A percentile compares a stretch with the other conserved stretches of the same genome.
These are phyloP conservation scores for Perccottus glenii DNA, from an alignment of 2,113 vertebrate species.

Conservation along the genomic window DNA sequence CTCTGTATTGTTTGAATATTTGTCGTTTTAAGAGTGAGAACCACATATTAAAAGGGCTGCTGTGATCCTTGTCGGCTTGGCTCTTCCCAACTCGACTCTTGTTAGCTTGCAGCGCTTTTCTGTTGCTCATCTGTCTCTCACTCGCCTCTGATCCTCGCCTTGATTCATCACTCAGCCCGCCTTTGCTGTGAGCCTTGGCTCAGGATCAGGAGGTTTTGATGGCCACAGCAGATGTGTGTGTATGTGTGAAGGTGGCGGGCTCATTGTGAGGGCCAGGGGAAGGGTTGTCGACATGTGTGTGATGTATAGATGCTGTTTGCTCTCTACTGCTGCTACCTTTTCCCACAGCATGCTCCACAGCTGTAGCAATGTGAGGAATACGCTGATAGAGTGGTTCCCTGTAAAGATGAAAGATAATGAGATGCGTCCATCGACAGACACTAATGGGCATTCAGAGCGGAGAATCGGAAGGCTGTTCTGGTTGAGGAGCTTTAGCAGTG, in stretches of 20 bases:
- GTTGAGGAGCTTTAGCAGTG: constrained; percentile 33
- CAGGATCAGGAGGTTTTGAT: constrained; percentile 50
- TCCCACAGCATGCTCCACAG: constrained; percentile 23
- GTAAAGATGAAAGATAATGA: constrained; percentile 69
- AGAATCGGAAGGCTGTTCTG: constrained; percentile 57
- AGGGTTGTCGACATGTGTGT: constrained; percentile 27
- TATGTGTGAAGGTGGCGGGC: constrained; percentile 24
- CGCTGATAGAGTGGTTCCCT: constrained; percentile 50
- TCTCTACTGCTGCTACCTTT: constrained; percentile 8
- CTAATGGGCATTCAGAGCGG: constrained; percentile 56
- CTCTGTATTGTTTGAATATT: not conserved
- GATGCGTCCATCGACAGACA: constrained; percentile 53
- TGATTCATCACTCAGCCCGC: constrained; percentile 55
- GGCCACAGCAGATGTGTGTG: constrained; percentile 39
- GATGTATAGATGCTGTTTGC: constrained; percentile 12
- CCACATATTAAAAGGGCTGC: not conserved
- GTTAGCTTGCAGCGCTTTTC: constrained; percentile 30
- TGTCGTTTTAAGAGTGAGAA: not conserved
- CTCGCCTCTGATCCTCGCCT: constrained; percentile 53
- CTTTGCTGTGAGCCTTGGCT: constrained; percentile 50
- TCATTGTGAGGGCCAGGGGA: constrained; percentile 9
- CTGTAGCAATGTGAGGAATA: constrained; percentile 40
- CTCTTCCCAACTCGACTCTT: constrained; percentile 18
- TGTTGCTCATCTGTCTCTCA: constrained; percentile 39
- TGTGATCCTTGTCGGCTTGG: constrained; percentile 7